Base-by-base conservation (phyloP, 1,140 invertebrate species). In the Colletes gigas region DNA sequence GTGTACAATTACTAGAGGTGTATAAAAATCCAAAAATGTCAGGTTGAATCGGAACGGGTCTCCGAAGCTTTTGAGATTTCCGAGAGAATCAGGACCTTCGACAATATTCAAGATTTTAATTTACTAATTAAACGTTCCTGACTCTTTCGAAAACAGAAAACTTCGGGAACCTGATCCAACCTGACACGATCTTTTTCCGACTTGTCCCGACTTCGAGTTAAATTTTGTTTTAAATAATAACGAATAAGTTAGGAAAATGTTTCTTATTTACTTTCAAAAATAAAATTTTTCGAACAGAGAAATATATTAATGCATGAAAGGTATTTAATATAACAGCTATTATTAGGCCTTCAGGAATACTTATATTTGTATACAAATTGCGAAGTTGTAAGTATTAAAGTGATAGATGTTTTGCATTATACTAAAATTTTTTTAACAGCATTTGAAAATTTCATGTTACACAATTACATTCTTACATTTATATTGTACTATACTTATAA, bases 311-410 rank as follows among this genome's bases (percentile, higher is more conserved):
- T 3, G 39, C 1, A 3, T 62, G 9, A 30, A 47, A 15, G 21
- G 6, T 55, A 55, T 66, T 41, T 67, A 70, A 39, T 70, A 69
- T 59, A 50, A 83, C 78, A 79, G 55, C 78, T 72, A 0, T 52
- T 55, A 67, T 67, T 50, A 50, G 44, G 15, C 60, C 63, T 68
- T 47, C 57, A 10, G 17, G 74, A 69, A 63, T 55, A 73, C n/a
- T 54, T 68, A 60, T 70, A 77, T 47, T 75, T 59, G 21, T 69
- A 65, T 54, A 77, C 63, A 66, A 54, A 67, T 67, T 30, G 50
- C 57, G 21, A 21, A 54, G n/a, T 21, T 57, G 10, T 70, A 59
- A 39, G 39, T 69, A 77, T 15, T n/a, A 14, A 74, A 65, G 41
- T 44, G 6, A 41, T 12, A 67, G 59, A 41, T 19, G 41, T 74